Conservation (phyloP, 2,113 vertebrate species). For the Nerophis ophidion region DNA sequence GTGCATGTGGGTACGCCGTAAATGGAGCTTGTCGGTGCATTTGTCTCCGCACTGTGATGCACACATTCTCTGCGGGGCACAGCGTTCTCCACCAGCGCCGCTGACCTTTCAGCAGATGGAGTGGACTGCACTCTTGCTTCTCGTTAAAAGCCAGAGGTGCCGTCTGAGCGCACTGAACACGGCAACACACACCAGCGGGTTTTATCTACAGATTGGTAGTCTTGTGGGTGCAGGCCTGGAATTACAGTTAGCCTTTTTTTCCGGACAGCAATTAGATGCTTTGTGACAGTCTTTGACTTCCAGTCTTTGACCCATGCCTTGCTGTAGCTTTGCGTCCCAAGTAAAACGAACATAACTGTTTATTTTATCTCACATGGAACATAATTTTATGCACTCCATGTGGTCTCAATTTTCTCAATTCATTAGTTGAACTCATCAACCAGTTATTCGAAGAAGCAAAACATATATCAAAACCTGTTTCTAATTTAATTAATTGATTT, state of each 20-base stretch:
- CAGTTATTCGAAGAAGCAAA: too few species aligned
- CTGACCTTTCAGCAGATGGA: conserved; percentile 59
- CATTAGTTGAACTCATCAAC: too few species aligned
- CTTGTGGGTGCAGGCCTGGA: conserved; percentile 1
- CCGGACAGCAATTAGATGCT: conserved; percentile 40
- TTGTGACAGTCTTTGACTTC: conserved; percentile 33
- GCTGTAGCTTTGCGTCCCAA: background rate
- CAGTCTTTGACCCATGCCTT: background rate
- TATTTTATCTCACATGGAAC: too few species aligned
- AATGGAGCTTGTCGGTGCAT: conserved; percentile 49
- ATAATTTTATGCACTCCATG: too few species aligned
- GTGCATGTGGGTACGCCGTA: conserved; percentile 3
- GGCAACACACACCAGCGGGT: conserved; percentile 20
- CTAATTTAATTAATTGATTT: too few species aligned
- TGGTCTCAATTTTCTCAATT: too few species aligned
- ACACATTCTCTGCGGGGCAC: conserved; percentile 12
- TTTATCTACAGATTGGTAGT: conserved; percentile 30
- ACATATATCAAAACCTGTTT: too few species aligned
- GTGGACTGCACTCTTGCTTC: conserved; percentile 29
- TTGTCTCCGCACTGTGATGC: conserved; percentile 34
- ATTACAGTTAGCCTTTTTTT: conserved; percentile 12
- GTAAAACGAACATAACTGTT: too few species aligned
- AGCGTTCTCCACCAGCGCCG: conserved; percentile 30
- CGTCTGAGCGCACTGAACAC: conserved; percentile 13
- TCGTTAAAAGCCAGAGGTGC: conserved; percentile 40